A percentile compares a stretch with the other conserved stretches of the same genome.
Conservation (phyloP, 2,888 invertebrate genomes). For the Agrotis puta region DNA sequence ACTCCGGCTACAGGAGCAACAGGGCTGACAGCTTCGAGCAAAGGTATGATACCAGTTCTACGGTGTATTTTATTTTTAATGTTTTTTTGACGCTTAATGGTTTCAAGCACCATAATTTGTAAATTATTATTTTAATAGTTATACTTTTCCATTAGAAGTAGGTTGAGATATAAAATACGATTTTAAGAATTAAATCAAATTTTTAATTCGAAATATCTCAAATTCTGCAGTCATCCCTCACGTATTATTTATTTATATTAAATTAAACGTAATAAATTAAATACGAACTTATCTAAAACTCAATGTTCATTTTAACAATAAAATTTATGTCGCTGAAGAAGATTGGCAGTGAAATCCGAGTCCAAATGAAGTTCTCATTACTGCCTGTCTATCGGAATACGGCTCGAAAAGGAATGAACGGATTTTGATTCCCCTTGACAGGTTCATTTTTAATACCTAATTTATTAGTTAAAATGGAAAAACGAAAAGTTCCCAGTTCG, state of each 20-base stretch:
- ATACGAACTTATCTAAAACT: constrained; percentile 55
- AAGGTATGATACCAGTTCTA: constrained; percentile 90
- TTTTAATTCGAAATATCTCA: no score
- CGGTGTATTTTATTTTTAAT: constrained; percentile 4
- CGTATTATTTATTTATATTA: background rate
- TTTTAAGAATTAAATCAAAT: background rate
- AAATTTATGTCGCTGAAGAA: constrained; percentile 69
- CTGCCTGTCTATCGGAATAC: constrained; percentile 69
- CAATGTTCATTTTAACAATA: constrained; percentile 69
- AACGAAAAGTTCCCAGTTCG: constrained; percentile 52
- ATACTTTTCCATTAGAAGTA: background rate
- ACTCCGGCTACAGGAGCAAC: constrained; percentile 96
- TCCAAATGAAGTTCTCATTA: constrained; percentile 74
- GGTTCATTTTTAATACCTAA: constrained; percentile 70
- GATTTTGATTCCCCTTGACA: constrained; percentile 71
- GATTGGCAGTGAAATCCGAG: constrained; percentile 70
- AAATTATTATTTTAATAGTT: background rate
- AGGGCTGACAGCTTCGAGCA: constrained; percentile 96
- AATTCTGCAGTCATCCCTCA: background rate
- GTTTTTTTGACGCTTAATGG: constrained; percentile 1
- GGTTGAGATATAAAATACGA: background rate
- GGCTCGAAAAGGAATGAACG: constrained; percentile 69
- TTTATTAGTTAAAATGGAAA: constrained; percentile 61
- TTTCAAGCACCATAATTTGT: no score
- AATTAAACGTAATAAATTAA: constrained; percentile 63